phyloP scores from a whole-genome alignment of 2,113 vertebrate species.

The Trichechus manatus region DNA sequence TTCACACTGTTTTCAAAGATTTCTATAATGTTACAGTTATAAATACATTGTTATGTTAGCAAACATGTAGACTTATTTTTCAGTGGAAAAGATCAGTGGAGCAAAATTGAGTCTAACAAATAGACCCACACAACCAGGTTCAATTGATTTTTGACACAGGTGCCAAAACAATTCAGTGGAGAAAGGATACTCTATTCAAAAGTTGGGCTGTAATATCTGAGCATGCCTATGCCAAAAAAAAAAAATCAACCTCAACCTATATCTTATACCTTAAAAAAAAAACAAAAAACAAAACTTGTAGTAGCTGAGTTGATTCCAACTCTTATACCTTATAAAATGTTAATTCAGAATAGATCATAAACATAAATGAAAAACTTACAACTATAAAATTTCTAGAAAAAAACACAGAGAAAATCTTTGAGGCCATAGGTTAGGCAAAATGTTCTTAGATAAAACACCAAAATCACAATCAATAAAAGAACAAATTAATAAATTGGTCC shows the following conservation, averaged over 20 bases:
- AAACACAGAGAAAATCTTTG: background rate
- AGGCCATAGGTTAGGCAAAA: background rate
- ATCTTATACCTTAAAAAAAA: background rate
- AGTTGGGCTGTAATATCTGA: background rate
- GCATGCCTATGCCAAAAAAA: background rate
- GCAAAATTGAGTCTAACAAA: background rate
- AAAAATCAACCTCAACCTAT: fast-evolving
- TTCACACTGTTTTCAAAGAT: background rate
- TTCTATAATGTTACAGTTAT: background rate
- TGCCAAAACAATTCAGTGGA: background rate
- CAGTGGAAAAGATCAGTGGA: background rate
- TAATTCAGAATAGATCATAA: background rate
- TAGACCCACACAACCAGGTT: background rate
- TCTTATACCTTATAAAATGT: background rate
- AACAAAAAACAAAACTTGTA: too few relatives aligned
- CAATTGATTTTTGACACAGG: too few relatives aligned
- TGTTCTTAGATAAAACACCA: background rate
- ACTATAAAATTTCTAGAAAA: background rate
- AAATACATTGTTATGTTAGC: background rate
- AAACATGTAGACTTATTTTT: background rate
- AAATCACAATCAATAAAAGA: background rate
- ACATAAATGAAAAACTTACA: background rate
- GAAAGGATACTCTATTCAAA: too few relatives aligned
- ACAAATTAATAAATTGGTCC: background rate
- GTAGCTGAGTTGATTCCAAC: too few relatives aligned